Percentiles rank a stretch among this genome's conserved stretches.
These are phyloP conservation scores for Yasuhikotakia modesta DNA, from an alignment of 2,797 vertebrate genomes.

Conservation along the genomic window DNA sequence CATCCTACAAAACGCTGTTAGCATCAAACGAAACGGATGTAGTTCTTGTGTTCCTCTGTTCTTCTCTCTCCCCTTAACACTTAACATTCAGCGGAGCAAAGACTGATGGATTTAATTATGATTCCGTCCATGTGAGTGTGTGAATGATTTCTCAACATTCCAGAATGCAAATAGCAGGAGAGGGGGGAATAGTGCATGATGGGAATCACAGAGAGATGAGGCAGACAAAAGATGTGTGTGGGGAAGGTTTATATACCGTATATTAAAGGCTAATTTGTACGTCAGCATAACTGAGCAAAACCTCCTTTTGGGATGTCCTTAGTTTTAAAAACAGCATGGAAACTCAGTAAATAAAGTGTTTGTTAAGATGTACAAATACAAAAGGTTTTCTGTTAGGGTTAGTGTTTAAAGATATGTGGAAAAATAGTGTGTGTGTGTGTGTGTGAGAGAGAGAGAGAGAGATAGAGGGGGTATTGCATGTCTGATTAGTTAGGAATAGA, in stretches of 20 bases:
- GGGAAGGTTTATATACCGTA: too few relatives aligned
- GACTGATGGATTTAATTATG: conserved; percentile 41
- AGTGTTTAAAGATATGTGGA: too few relatives aligned
- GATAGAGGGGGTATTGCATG: conserved; percentile 24
- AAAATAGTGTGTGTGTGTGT: too few relatives aligned
- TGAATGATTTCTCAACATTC: conserved; percentile 53
- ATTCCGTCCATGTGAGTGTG: conserved; percentile 41
- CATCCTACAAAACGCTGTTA: not conserved
- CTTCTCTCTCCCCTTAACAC: not conserved
- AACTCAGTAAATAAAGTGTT: too few relatives aligned
- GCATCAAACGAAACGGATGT: conserved; percentile 10
- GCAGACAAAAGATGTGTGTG: not conserved
- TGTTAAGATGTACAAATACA: too few relatives aligned
- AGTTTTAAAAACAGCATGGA: too few relatives aligned
- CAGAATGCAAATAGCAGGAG: conserved; percentile 46
- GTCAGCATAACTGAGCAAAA: too few relatives aligned
- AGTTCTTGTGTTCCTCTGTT: not conserved
- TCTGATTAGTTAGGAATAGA: conserved; percentile 31
- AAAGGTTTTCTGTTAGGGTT: too few relatives aligned
- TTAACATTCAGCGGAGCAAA: conserved; percentile 38
- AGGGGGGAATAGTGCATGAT: conserved; percentile 21
- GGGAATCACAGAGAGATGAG: not conserved
- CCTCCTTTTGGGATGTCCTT: too few relatives aligned
- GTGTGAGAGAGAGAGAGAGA: not conserved
- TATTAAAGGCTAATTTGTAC: too few relatives aligned